Evolutionary conservation across 2,113 vertebrate genomes (phyloP).

Genomic region (Gracilinanus agilis): DNA sequence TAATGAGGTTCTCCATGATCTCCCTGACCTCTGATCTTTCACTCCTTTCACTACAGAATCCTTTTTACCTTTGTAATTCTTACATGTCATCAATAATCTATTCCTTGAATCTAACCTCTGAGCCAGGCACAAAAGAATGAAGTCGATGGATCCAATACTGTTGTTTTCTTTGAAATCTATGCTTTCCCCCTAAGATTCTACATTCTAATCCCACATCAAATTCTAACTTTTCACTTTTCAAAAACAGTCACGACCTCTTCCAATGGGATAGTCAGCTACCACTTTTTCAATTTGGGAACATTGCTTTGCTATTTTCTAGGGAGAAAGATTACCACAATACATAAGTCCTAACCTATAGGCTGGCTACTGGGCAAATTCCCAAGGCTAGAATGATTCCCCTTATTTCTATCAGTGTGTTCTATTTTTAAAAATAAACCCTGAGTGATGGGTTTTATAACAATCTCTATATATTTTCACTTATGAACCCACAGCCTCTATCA

Average conservation of each 20-base stretch:
- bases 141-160: neutral
- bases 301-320: neutral
- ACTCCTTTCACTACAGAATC: neutral
- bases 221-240: neutral
- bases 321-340: neutral
- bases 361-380: neutral
- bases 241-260: neutral
- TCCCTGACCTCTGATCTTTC: neutral
- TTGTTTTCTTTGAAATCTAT: neutral
- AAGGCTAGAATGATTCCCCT: neutral
- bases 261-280: neutral
- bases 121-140: neutral
- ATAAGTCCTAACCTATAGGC: neutral
- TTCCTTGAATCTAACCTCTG: neutral
- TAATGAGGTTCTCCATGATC: neutral
- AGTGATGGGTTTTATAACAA: neutral
- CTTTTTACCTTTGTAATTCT: neutral
- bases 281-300: neutral
- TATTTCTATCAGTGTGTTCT: neutral
- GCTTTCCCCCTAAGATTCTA: neutral
- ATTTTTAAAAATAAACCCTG: neutral
- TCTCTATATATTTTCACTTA: neutral
- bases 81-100: neutral
- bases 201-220: neutral
- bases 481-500: constrained; percentile 1